Base-by-base conservation (phyloP, 2,797 vertebrate genomes). In the Platyrinchus mystaceus region DNA sequence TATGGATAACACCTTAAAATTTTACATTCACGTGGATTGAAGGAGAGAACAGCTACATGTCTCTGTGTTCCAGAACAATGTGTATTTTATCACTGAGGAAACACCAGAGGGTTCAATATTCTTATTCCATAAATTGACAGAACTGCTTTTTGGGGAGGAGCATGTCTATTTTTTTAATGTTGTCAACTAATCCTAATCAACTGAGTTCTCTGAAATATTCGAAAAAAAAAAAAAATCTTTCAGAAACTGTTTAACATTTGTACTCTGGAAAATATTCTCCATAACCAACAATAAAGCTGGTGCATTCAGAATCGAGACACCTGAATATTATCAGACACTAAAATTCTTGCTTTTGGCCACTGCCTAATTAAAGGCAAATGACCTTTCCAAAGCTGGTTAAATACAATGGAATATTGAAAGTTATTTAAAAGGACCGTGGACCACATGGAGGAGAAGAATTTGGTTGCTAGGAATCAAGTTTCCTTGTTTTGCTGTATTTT, bases 401-500 rank as follows among this genome's bases (percentile, higher is more conserved):
- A 85, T 20, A 37, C 9, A n/a, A 20, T 50, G 27, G 28, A 84
- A 66, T 39, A 41, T 23, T 28, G 1, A 32, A 24, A 75, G 15
- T 39, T 8, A 59, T 55, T 85, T 81, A 41, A 84, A 71, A 52
- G 23, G 16, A 59, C 5, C 4, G 34, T 64, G 27, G 30, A 63
- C 32, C 6, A 64, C 41, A 43, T 4, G 17, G 20, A 50, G 5
- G 27, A 74, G 16, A 43, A 76, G 6, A 76, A 86, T 63, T 84
- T 55, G 24, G 5, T 44, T 69, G 22, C 34, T 28, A 34, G 21
- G 30, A 60, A 14, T 67, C 18, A 87, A 66, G 82, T 70, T 86
- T 20, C 21, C 21, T 82, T 96, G 63, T 95, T 96, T 96, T 86
- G 83, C 24, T 86, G 24, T 56, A 70, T 79, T 90, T 77, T 82